Base-by-base conservation (phyloP, 2,888 invertebrate species). In the Trisateles emortualis region DNA sequence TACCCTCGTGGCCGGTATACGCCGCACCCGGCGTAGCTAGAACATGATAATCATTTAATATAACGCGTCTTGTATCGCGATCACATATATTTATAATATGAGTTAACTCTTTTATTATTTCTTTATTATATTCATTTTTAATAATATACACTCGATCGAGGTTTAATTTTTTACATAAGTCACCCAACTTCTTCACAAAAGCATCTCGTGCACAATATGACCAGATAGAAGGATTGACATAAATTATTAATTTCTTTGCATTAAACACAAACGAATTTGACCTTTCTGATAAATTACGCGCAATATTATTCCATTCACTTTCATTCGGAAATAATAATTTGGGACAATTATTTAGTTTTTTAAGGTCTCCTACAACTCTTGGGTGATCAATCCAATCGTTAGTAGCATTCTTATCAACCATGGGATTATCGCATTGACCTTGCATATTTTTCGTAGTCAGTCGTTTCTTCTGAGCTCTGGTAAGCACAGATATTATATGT, bases 1-100 rank as follows among this genome's bases (percentile, higher is more conserved):
- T 52, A 19, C 58, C 53, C 9, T 52, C 53, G 35, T 53, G 53
- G 43, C 52, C 45, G 35, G 47, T 39, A n/a, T n/a, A n/a, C n/a
- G n/a, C n/a, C n/a, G n/a, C n/a, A n/a, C n/a, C n/a, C n/a, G n/a
- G n/a, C 11, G 50, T 36, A 8, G 43, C 40, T 36, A 51, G 24
- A 36, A 39, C 13, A 51, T 54, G 11, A 41, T 40, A 38, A 14
- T 46, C 44, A 17, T 59, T 38, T 3, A 50, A 10, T 8, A 43
- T 50, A 30, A 50, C 38, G 5, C 6, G 14, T 14, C 8, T 24
- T 19, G n/a, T 16, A 16, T 16, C 35, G 14, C 16, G 9, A 36
- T 36, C 14, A 36, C 8, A 17, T 36, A 13, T n/a, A 30, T 30
- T 30, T 30, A 30, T 30, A 30, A n/a, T 30, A 30, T 1, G 32